Base-by-base conservation (phyloP, 2,888 invertebrate species). In the Aporophyla nigra region DNA sequence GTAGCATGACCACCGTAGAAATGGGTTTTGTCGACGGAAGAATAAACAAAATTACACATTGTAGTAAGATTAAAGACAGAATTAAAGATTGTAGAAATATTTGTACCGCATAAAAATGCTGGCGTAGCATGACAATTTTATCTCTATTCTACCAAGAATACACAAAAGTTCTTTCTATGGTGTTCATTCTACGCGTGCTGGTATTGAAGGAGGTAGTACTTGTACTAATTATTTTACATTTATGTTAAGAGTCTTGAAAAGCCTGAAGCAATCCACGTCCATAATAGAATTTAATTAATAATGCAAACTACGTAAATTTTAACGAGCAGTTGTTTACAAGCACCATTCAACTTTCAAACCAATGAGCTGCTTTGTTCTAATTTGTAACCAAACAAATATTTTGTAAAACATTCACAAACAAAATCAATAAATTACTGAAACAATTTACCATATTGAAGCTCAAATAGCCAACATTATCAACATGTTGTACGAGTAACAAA, bases 401-500 rank as follows among this genome's bases (percentile, higher is more conserved):
- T 19, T 10, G 10, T 51, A 7, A 40, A n/a, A 59, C 16, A 43
- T 24, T 53, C 0, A 0, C 33, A 46, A n/a, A 70, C 43, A 69
- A 14, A 43, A 33, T 53, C 4, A 21, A 21, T 16, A 5, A 66
- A n/a, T 73, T 40, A 43, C 27, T 54, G 40, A 61, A 66, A 65
- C 54, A 61, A 73, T 71, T 43, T 56, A 53, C 10, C 1, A 54
- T 53, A 67, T 59, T 46, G 24, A n/a, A 43, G 4, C 4, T 6
- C 14, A 24, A 53, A 63, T 27, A 53, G 19, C 24, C 33, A 61
- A 56, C n/a, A 56, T 62, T 40, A 21, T 10, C 12, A 58, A 70
- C 12, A 58, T 16, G 58, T 21, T 63, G 19, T 51, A 63, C n/a
- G 19, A 61, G 46, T 12, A 14, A 51, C 67, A 71, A 66, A 69